Conservation (phyloP, 2,113 vertebrate species). For the Laterallus jamaicensis region DNA sequence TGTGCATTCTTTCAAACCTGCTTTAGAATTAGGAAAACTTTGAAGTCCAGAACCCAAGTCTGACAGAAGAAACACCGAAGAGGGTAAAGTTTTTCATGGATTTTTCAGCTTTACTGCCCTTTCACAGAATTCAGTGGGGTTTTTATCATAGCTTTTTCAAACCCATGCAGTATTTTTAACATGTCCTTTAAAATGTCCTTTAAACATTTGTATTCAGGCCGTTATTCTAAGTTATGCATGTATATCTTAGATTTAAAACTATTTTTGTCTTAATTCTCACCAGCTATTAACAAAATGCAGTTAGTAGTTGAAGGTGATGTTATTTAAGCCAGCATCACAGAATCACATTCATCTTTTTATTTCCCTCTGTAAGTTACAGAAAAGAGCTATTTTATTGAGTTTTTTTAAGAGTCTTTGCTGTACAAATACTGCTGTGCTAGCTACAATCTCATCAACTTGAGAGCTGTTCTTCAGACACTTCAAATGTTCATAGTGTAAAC, state of each 20-base stretch:
- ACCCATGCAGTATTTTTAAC: no score
- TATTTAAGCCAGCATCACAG: not conserved
- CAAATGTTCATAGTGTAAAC: not conserved
- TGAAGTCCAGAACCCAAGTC: not conserved
- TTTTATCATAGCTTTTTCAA: not conserved
- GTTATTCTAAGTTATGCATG: rapidly evolving
- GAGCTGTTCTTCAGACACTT: slow-evolving; percentile 42
- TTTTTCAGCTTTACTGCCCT: not conserved
- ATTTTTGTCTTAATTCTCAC: not conserved
- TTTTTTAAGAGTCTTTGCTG: not conserved
- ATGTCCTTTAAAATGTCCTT: no score
- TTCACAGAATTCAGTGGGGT: not conserved
- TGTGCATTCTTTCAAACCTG: not conserved
- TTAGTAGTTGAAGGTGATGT: not conserved
- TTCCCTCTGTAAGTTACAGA: not conserved
- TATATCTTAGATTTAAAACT: not conserved
- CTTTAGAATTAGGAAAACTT: not conserved
- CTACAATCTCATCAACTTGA: slow-evolving; percentile 26
- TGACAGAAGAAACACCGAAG: not conserved
- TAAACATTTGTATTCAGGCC: not conserved
- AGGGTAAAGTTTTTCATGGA: rapidly evolving
- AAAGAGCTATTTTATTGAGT: not conserved
- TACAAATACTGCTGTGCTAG: not conserved
- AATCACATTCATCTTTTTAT: not conserved
- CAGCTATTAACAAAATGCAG: not conserved